These are phyloP conservation scores for Lutraria lutraria DNA, from an alignment of 2,888 invertebrate species.

Conservation along the genomic window DNA sequence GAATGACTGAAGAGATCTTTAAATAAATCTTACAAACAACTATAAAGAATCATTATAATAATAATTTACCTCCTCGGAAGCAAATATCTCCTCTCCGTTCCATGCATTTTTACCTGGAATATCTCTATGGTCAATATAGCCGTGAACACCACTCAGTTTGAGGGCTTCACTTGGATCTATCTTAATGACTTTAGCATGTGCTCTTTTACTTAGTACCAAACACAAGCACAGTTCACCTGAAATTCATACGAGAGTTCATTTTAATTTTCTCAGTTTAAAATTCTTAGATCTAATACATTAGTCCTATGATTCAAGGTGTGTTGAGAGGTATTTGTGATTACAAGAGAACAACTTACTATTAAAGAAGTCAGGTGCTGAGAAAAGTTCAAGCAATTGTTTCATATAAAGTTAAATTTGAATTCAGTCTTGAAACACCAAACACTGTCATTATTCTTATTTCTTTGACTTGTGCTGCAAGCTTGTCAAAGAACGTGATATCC, in stretches of 20 bases:
- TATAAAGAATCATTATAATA: background rate
- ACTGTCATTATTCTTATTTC: too few species aligned
- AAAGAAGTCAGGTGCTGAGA: too few species aligned
- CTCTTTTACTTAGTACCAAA: conserved; percentile 92
- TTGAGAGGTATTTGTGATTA: too few species aligned
- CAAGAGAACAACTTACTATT: too few species aligned
- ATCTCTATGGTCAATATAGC: conserved; percentile 93
- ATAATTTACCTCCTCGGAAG: conserved; percentile 90
- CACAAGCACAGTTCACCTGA: conserved; percentile 92
- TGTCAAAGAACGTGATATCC: too few species aligned
- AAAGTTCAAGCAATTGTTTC: too few species aligned
- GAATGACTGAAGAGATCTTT: background rate
- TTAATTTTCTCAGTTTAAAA: too few species aligned
- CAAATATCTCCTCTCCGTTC: conserved; percentile 92
- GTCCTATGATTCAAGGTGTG: too few species aligned
- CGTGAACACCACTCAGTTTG: conserved; percentile 92
- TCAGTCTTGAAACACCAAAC: too few species aligned
- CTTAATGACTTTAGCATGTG: conserved; percentile 93
- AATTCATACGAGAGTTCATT: background rate
- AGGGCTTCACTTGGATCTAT: conserved; percentile 93
- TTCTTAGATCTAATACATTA: too few species aligned
- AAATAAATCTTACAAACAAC: background rate
- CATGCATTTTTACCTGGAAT: conserved; percentile 90
- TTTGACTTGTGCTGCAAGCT: too few species aligned
- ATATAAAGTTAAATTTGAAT: too few species aligned